Percentiles rank a stretch among this genome's conserved stretches.
Evolutionary conservation across 2,797 vertebrate species (phyloP).

Genomic region (Cyprinella venusta): DNA sequence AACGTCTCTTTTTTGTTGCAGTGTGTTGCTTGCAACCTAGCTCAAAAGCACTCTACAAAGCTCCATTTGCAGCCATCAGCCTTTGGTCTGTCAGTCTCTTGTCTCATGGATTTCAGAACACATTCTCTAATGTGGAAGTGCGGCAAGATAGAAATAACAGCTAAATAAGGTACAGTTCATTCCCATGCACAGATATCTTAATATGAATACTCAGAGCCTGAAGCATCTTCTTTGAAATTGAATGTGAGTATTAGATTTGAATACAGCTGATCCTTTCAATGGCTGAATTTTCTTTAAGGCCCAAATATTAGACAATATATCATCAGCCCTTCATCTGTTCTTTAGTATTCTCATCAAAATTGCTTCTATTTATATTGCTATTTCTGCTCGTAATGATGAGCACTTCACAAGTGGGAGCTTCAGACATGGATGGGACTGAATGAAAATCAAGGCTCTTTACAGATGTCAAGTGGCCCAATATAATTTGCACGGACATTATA

Average conservation of each 20-base stretch:
- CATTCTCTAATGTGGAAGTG: constrained; percentile 4
- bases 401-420: constrained; percentile 16
- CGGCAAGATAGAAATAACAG: constrained; percentile 21
- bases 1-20: constrained; percentile 40
- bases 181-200: constrained; percentile 32
- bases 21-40: constrained; percentile 5
- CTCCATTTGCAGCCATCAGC: constrained; percentile 15
- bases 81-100: constrained; percentile 31
- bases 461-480: not conserved
- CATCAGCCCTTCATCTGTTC: not conserved
- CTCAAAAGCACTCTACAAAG: constrained; percentile 4
- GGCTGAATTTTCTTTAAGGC: constrained; percentile 13
- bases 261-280: constrained; percentile 1
- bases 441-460: constrained; percentile 28
- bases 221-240: constrained; percentile 1
- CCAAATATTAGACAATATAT: not conserved
- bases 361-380: constrained; percentile 7
- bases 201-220: not conserved
- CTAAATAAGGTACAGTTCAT: constrained; percentile 28
- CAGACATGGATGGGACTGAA: constrained; percentile 16
- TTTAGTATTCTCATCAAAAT: constrained; percentile 1
- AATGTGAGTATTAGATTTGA: constrained; percentile 8
- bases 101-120: constrained; percentile 16
- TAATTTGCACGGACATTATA: constrained; percentile 7
- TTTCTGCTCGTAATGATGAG: not conserved